Percentiles rank a stretch among this genome's conserved stretches.
These are phyloP conservation scores for Tonatia bakeri DNA, from an alignment of 2,113 vertebrate species.

Conservation along the genomic window DNA sequence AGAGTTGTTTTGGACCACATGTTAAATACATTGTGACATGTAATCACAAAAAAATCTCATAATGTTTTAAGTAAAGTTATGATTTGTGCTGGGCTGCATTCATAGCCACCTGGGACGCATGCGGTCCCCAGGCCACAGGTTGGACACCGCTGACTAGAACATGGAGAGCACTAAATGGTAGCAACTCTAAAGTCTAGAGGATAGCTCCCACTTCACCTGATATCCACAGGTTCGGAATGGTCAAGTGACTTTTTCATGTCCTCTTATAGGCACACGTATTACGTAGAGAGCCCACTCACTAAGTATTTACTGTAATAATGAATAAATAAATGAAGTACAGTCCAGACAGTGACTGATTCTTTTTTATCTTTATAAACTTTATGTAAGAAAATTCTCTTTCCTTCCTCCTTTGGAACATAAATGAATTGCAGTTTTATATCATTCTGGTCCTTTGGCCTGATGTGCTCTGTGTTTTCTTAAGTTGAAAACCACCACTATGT, in stretches of 20 bases:
- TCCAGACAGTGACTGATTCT: background rate
- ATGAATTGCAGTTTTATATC: background rate
- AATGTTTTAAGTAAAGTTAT: too few species aligned
- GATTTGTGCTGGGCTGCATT: too few species aligned
- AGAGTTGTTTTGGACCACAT: too few species aligned
- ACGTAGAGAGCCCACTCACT: background rate
- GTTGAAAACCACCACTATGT: conserved; percentile 21
- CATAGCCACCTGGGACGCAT: too few species aligned
- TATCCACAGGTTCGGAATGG: background rate
- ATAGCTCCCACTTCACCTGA: background rate
- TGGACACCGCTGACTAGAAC: background rate
- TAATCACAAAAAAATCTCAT: too few species aligned
- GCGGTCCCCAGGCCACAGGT: too few species aligned
- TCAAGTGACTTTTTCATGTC: background rate
- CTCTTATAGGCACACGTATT: background rate
- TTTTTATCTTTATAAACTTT: background rate
- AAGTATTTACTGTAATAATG: background rate
- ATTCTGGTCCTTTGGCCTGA: background rate
- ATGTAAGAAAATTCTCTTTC: background rate
- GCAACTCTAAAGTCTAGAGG: background rate
- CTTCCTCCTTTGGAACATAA: background rate
- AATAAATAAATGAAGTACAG: background rate
- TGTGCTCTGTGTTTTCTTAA: background rate
- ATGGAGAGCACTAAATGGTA: background rate
- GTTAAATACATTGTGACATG: too few species aligned